phyloP scores from a whole-genome alignment of 2,888 invertebrate species.

The Theretra japonica region DNA sequence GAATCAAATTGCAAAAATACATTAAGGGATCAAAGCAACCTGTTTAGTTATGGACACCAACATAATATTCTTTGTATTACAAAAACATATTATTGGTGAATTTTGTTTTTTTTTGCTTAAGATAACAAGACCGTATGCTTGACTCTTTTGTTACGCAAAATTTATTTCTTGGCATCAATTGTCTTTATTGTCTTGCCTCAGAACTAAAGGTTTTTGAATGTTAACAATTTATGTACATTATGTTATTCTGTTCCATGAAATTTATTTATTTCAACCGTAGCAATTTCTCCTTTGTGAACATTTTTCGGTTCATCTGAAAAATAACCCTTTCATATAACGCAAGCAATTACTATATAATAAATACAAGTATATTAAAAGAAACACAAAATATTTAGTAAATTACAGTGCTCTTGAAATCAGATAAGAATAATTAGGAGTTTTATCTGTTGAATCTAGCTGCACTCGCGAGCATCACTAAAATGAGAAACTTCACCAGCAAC shows the following conservation, averaged over 20 bases:
- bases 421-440: too few species aligned
- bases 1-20: background rate
- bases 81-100: background rate
- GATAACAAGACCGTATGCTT: background rate
- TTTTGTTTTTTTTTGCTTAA: background rate
- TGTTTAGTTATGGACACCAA: background rate
- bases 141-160: background rate
- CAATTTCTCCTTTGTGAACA: too few species aligned
- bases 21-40: background rate
- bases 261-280: background rate
- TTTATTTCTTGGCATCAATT: background rate
- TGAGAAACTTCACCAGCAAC: too few species aligned
- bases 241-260: background rate
- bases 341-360: too few species aligned
- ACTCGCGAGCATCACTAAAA: too few species aligned
- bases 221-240: background rate
- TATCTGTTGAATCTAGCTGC: too few species aligned
- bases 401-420: too few species aligned
- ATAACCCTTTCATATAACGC: too few species aligned
- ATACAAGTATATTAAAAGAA: too few species aligned
- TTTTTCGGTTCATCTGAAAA: too few species aligned
- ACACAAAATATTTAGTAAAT: too few species aligned
- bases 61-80: background rate
- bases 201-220: background rate
- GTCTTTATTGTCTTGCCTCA: background rate